Base-by-base conservation (phyloP, 2,888 invertebrate species). In the Eumerus sabulonum region DNA sequence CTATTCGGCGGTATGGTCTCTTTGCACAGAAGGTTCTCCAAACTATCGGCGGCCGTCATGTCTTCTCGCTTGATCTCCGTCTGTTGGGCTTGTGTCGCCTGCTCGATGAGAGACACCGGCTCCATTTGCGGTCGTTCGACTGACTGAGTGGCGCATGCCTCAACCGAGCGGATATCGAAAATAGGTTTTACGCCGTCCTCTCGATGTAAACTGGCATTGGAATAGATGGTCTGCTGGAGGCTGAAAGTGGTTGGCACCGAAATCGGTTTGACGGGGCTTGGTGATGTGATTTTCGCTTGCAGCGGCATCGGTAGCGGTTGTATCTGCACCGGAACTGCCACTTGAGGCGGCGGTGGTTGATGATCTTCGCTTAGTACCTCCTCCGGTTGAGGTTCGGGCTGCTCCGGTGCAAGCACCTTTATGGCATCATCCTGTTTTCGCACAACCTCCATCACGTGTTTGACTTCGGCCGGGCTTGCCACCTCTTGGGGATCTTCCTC, bases 1-100 rank as follows among this genome's bases (percentile, higher is more conserved):
- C 96, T 96, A 17, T 96, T 95, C 0, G 96, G 97, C 0, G 96
- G 97, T 85, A 97, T 96, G 19, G 95, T 96, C 89, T 97, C 97
- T 86, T 96, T 95, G 87, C 97, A 97, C 82, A 97, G 87, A 76
- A 96, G 89, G 63, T 95, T 94, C 42, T 91, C 90, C 82, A 42
- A 82, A 82, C 86, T 86, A 50, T 86, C 85, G 57, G 85, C 86
- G 9, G 83, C 83, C 54, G 59, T 84, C 63, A 83, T 82, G 18
- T 76, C 59, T 36, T 84, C 84, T 19, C 82, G 83, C 56, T 82
- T 83, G 27, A 82, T 83, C 19, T 82, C 27, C 7, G 73, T 81
- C 1, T 19, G 40, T 13, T 62, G 56, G 5, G 70, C 45, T n/a
- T 56, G 17, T 1, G 68, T 9, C 2, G 51, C 36, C 57, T 81